phyloP scores from a whole-genome alignment of 2,888 invertebrate species.

The Achlya flavicornis region DNA sequence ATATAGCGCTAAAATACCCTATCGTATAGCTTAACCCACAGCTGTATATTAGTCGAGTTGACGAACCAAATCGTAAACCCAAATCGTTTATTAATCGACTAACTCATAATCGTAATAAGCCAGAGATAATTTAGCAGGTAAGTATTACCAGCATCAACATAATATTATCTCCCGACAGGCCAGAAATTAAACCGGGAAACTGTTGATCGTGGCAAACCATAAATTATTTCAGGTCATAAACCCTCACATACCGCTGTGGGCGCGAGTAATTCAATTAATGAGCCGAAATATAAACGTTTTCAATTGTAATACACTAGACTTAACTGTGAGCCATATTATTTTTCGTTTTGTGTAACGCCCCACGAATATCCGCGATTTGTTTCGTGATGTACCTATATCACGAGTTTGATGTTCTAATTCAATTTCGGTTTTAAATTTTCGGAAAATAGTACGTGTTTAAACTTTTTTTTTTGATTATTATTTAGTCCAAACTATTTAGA shows the following conservation, averaged over 20 bases:
- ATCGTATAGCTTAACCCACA: neutral
- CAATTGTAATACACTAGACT: conserved; percentile 5
- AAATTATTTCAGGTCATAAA: conserved; percentile 56
- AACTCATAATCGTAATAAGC: conserved; percentile 4
- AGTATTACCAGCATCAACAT: conserved; percentile 23
- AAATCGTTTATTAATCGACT: conserved; percentile 4
- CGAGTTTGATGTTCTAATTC: too few relatives aligned
- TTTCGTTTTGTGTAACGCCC: neutral
- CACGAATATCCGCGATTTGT: neutral
- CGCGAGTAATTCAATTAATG: conserved; percentile 39
- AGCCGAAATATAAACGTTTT: conserved; percentile 27
- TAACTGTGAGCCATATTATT: neutral
- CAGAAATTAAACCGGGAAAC: conserved; percentile 38
- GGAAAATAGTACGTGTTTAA: too few relatives aligned
- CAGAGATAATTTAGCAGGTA: neutral
- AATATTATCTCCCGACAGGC: conserved; percentile 32
- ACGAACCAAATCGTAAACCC: neutral
- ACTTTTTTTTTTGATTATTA: too few relatives aligned
- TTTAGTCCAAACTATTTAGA: too few relatives aligned
- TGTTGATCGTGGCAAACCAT: conserved; percentile 44
- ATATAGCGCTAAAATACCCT: too few relatives aligned
- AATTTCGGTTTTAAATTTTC: too few relatives aligned
- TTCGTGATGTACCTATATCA: neutral
- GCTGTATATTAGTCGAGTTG: neutral
- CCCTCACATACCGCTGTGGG: conserved; percentile 20